Evolutionary conservation across 2,113 vertebrate species (phyloP), one percentile per base, ranked within the genome.

Genomic region (Falcunculus frontatus): DNA sequence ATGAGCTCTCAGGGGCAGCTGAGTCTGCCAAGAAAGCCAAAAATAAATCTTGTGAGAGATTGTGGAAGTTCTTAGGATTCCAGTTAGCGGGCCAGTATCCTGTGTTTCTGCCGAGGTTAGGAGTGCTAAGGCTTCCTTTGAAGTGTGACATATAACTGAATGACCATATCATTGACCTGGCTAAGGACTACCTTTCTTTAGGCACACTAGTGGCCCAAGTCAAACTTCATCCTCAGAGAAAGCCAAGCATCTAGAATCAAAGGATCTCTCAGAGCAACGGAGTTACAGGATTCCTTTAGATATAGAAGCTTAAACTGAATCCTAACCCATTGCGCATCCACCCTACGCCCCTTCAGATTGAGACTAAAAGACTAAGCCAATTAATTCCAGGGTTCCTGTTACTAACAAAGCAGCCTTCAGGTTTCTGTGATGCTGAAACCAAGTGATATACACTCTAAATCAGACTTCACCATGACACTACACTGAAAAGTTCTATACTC

Each of bases 11-110:
- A 84, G 26, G 74, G 81, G 67, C 77, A 89, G 62, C 37, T 18
- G 41, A 78, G 60, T 93, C 92, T 87, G 89, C 87, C 63, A 91
- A 86, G 75, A 64, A 92, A 95, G 76, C 60, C 1, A 92, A 95
- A 97, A 95, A 78, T 64, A 95, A 89, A 72, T 44, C 44, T 53
- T 74, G n/a, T 67, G 33, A 86, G 60, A 83, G 41, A 93, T 53
- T 13, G n/a, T 70, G 33, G 35, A 92, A 86, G 55, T 86, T 87
- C 53, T 74, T 37, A 42, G 21, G 68, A 90, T 92, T 90, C 79
- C 76, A 87, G 44, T 60, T 77, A 74, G 29, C 6, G 3, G 16
- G 57, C 25, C 59, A 70, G 27, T 47, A 80, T 65, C 55, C 72
- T 78, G 47, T 27, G 9, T 32, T 82, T 88, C 85, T 95, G 80